Base-by-base conservation (phyloP, 2,797 vertebrate genomes). In the Acanthurus tractus region DNA sequence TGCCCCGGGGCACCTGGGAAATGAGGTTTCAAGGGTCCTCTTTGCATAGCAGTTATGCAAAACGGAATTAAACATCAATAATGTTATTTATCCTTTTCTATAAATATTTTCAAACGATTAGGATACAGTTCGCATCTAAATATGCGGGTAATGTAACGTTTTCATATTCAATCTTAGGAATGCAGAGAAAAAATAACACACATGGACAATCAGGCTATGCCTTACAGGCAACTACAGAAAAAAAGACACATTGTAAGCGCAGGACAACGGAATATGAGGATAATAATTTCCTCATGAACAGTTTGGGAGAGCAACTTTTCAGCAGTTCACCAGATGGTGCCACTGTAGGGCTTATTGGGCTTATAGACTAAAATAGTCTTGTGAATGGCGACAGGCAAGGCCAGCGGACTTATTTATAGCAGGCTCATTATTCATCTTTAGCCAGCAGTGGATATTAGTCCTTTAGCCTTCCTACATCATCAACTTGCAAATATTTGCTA, bases 291-390 rank as follows among this genome's bases (percentile, higher is more conserved):
- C 59, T 45, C 0, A 63, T n/a, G 53, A 22, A 44, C 8, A 54
- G 48, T 74, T 59, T 59, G 13, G 8, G 12, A 38, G n/a, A 83
- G 42, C 17, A 73, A 74, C 63, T 79, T 88, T 86, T 18, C 88
- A 72, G 54, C 78, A 48, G 38, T 75, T 86, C 83, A 87, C 91
- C 91, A 93, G 92, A 65, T 85, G 93, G 93, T 84, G 92, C 81
- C 93, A 88, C 90, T 93, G 79, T 86, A 13, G 91, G 59, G 78
- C 88, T 83, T 72, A 63, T 3, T 63, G 72, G 53, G 48, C 2
- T 70, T 36, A 34, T 6, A 48, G n/a, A 69, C 78, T 46, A 58
- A 72, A 86, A 44, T 34, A 72, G 42, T 55, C 45, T 11, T 3
- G 14, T 48, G 34, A 63, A 64, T 34, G 49, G 40, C 38, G 74